These are phyloP conservation scores for Araneus ventricosus DNA, from an alignment of 1,140 invertebrate genomes.

Conservation along the genomic window DNA sequence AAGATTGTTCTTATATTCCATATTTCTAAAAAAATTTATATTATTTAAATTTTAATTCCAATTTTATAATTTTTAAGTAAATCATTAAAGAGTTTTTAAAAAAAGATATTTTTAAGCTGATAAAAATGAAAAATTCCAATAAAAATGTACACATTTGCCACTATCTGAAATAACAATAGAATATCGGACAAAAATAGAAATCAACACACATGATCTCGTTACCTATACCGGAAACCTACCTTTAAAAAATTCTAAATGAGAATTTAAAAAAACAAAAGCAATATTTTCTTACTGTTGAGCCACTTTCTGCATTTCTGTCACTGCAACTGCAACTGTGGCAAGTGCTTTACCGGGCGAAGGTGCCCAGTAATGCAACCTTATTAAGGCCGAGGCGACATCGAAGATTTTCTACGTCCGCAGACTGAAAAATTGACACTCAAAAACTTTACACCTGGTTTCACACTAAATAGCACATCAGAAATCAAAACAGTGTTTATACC, in stretches of 20 bases:
- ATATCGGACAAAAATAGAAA: neutral
- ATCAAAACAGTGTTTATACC: conserved; percentile 26
- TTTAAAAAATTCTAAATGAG: conserved; percentile 55
- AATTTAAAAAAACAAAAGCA: conserved; percentile 64
- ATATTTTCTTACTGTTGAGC: conserved; percentile 67
- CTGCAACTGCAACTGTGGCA: conserved; percentile 63
- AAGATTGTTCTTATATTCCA: too few relatives aligned
- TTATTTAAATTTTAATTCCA: too few relatives aligned
- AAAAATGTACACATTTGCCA: neutral
- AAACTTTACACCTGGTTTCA: conserved; percentile 70
- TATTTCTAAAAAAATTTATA: too few relatives aligned
- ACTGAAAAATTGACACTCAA: conserved; percentile 75
- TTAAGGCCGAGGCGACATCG: conserved; percentile 55
- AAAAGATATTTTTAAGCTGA: neutral
- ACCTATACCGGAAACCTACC: conserved; percentile 55
- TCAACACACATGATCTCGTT: neutral
- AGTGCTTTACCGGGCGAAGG: conserved; percentile 56
- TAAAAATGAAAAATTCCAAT: neutral
- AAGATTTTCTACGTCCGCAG: conserved; percentile 66
- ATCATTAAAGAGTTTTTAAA: too few relatives aligned
- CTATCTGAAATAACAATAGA: too few relatives aligned
- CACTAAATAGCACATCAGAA: conserved; percentile 47
- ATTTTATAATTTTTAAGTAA: too few relatives aligned
- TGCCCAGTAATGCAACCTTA: conserved; percentile 59
- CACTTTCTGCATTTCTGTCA: conserved; percentile 44